Conservation (phyloP, 2,113 vertebrate genomes). For the Chaetura pelagica region DNA sequence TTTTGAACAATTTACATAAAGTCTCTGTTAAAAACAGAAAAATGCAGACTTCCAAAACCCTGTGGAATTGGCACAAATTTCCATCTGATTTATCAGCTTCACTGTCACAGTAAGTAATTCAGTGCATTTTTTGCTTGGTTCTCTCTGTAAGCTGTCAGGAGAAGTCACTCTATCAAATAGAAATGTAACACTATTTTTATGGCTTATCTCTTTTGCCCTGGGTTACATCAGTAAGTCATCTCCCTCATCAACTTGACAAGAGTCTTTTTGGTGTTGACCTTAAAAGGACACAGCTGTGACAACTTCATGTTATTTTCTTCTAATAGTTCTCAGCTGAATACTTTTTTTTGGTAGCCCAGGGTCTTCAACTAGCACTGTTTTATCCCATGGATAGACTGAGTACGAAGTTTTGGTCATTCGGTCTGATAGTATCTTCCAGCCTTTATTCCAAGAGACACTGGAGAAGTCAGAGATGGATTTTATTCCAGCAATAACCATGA, state of each 20-base stretch:
- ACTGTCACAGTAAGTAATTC: slow-evolving; percentile 9
- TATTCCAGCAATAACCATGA: background rate
- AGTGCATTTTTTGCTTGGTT: background rate
- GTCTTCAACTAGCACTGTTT: background rate
- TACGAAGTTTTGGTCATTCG: background rate
- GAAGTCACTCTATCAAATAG: slow-evolving; percentile 46
- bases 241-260: slow-evolving; percentile 20
- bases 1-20: background rate
- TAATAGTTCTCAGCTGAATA: slow-evolving; percentile 32
- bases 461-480: background rate
- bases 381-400: background rate
- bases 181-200: slow-evolving; percentile 56
- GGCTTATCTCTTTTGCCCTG: slow-evolving; percentile 54
- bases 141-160: background rate
- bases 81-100: slow-evolving; percentile 1
- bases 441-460: background rate
- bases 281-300: slow-evolving; percentile 62
- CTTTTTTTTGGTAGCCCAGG: background rate
- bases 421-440: background rate
- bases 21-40: background rate
- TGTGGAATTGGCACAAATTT: background rate
- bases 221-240: slow-evolving; percentile 61
- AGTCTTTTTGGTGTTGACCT: slow-evolving; percentile 50
- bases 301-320: background rate
- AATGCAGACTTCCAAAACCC: background rate